Evolutionary conservation across 2,888 invertebrate species (phyloP), one percentile per base, ranked within the genome.

Genomic region (Odontocerum albicorne): DNA sequence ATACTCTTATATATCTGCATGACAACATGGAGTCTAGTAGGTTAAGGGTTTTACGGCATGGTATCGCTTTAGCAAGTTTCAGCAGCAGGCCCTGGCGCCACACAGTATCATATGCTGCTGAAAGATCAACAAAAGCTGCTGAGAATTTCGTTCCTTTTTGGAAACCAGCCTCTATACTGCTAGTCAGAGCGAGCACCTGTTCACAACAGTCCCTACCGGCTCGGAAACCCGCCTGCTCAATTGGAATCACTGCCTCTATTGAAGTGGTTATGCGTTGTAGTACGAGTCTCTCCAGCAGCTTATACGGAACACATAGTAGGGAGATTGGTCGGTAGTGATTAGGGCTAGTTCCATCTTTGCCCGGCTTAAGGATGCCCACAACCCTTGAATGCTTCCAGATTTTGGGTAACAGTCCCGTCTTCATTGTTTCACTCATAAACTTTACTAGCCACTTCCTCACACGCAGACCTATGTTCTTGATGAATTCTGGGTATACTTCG

Each of bases 241-340:
- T 38, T 16, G 38, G 38, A 38, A 38, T 38, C 38, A 38, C 38
- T 38, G 38, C 15, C 6, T 38, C 38, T 38, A 38, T 38, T 38
- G 38, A 38, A 17, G 38, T 38, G 38, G 38, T 16, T 16, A 38
- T 38, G 6, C 38, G 38, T 13, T 38, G 38, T 7, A 38, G 38
- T 16, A 16, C 17, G 38, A 38, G 38, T 38, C 38, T 38, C 38
- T 38, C 38, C 38, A 38, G 38, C 16, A 38, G 38, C 17, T 38
- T 38, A 16, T 38, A 38, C 13, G 38, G 38, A 38, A 38, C 17
- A 16, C 38, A 38, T 17, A 38, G 17, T 16, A 38, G 17, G 17
- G 38, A 38, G 17, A 38, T 38, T 4, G 38, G 38, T 38, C 38
- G 15, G 17, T 38, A 38, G 38, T 38, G 38, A n/a, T 16, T 38